phyloP scores from a whole-genome alignment of 2,888 invertebrate species.

The Eilema sororculum region DNA sequence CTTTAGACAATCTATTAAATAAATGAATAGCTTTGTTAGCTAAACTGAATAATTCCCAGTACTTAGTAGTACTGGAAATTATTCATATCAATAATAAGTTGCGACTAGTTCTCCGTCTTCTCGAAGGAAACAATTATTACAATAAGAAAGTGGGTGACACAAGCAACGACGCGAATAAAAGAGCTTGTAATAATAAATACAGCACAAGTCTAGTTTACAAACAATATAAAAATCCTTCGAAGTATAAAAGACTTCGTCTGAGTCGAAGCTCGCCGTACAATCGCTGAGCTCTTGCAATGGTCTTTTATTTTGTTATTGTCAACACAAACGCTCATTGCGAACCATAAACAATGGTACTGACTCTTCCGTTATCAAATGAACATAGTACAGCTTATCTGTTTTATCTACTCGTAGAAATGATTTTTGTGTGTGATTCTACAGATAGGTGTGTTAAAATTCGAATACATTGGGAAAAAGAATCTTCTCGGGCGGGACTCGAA shows the following conservation, averaged over 20 bases:
- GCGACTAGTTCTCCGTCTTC: background rate
- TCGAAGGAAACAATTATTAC: background rate
- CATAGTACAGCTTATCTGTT: background rate
- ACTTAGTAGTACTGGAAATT: background rate
- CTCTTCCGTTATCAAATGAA: background rate
- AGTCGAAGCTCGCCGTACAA: background rate
- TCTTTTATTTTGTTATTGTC: slow-evolving; percentile 11
- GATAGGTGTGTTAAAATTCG: too few relatives aligned
- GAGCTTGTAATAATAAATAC: slow-evolving; percentile 6
- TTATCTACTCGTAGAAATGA: background rate
- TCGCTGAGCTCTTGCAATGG: background rate
- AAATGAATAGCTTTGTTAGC: background rate
- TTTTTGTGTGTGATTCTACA: too few relatives aligned
- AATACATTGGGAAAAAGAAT: too few relatives aligned
- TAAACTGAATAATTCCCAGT: background rate
- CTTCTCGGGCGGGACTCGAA: too few relatives aligned
- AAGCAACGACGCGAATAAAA: background rate
- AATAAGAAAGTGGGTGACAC: background rate
- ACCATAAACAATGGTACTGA: background rate
- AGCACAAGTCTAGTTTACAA: slow-evolving; percentile 7
- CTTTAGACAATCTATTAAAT: background rate
- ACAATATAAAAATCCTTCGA: slow-evolving; percentile 1
- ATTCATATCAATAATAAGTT: background rate
- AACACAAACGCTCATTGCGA: slow-evolving; percentile 5
- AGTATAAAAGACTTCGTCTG: slow-evolving; percentile 12